phyloP scores from a whole-genome alignment of 2,888 invertebrate species.

The Chromoteleia sp. region DNA sequence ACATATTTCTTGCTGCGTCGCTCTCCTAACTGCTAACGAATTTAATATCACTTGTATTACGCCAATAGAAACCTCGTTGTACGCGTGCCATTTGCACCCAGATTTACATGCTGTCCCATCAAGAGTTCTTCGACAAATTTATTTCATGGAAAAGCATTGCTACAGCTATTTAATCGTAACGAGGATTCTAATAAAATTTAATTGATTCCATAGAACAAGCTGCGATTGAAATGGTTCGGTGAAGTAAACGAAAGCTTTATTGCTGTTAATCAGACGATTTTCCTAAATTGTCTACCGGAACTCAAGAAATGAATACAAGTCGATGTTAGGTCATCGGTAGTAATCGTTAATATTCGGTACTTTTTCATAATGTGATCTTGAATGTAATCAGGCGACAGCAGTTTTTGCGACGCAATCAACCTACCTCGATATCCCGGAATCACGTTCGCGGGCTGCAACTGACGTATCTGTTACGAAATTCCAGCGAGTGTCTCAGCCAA shows the following conservation, averaged over 20 bases:
- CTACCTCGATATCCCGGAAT: slow-evolving; percentile 39
- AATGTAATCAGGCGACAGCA: slow-evolving; percentile 22
- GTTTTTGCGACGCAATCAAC: slow-evolving; percentile 51
- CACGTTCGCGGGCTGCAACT: slow-evolving; percentile 48
- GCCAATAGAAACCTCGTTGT: slow-evolving; percentile 55
- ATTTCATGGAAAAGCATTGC: background rate
- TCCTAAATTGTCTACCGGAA: background rate
- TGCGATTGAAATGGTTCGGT: too few relatives aligned
- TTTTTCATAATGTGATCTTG: background rate
- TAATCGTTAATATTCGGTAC: background rate
- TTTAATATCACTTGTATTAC: slow-evolving; percentile 65
- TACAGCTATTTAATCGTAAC: too few relatives aligned
- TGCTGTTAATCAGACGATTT: too few relatives aligned
- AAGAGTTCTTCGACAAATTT: background rate
- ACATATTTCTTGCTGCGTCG: slow-evolving; percentile 60
- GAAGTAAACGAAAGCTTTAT: too few relatives aligned
- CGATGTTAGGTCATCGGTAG: too few relatives aligned
- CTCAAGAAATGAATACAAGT: too few relatives aligned
- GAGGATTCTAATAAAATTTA: too few relatives aligned
- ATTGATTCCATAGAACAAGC: too few relatives aligned
- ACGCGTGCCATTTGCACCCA: slow-evolving; percentile 33
- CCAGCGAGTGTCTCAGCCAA: slow-evolving; percentile 57
- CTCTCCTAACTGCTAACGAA: slow-evolving; percentile 55
- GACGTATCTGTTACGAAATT: slow-evolving; percentile 60
- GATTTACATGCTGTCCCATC: slow-evolving; percentile 35